Evolutionary conservation across 2,797 vertebrate species (phyloP), one percentile per base, ranked within the genome.

Genomic region (Cyprinodon diabolis): DNA sequence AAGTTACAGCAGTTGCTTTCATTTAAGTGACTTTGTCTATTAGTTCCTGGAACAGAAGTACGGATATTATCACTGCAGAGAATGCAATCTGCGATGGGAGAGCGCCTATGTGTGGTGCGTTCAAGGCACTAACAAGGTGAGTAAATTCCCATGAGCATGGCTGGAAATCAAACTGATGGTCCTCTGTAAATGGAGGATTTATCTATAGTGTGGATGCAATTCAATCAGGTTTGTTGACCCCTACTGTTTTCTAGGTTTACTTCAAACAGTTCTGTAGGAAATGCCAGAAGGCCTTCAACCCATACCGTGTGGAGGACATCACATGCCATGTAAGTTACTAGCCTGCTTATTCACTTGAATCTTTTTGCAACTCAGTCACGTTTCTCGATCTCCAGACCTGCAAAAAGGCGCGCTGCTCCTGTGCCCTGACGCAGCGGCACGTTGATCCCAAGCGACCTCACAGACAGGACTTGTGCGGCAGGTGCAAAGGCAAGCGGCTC

Each of bases 1-100:
- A 5, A 21, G 11, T 43, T 8, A 2, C 5, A 4, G 10, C 17
- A 43, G 4, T 43, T 19, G 19, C 51, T 51, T 62, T 10, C 21
- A n/a, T 15, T 51, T 14, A 63, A 21, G 40, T 63, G 4, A 10
- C 37, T 65, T 3, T 51, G 3, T 63, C 30, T 8, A 15, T 68
- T 76, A 99, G 98, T 99, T 99, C 83, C 90, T 99, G 85, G 98
- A 99, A 83, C 98, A 98, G 95, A 99, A 99, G 84, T 99, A 98
- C 0, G 98, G 98, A 56, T 99, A 96, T 78, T 99, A 98, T 66
- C 98, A 99, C 92, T 99, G 98, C 94, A 96, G 95, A 91, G 96
- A 95, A 58, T 99, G 98, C 87, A 99, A 98, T 76, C 95, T 98
- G 76, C 96, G 97, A 9, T 99, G 98, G 98, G 98, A 99, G 89